These are phyloP conservation scores for Neoaliturus tenellus DNA, from an alignment of 2,888 invertebrate species.

Conservation along the genomic window DNA sequence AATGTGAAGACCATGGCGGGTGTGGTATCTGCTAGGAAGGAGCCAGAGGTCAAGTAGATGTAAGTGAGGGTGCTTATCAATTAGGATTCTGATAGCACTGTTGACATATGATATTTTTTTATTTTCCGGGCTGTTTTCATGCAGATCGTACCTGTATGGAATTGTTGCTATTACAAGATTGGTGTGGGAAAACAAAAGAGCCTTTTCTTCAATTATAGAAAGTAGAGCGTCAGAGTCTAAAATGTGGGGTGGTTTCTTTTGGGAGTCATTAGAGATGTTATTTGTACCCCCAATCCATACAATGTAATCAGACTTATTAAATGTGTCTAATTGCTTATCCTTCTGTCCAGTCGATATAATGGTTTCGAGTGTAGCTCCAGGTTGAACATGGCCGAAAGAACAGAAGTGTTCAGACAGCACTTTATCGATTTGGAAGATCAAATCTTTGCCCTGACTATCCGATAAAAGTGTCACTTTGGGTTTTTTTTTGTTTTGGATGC, in stretches of 20 bases:
- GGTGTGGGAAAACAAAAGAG: neutral
- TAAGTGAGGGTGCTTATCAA: neutral
- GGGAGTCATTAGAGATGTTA: neutral
- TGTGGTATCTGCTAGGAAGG: neutral
- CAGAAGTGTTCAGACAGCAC: neutral
- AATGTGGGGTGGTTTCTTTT: neutral
- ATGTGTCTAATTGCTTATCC: neutral
- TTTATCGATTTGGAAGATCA: neutral
- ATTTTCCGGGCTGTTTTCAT: neutral
- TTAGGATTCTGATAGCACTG: neutral
- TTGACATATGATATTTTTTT: neutral
- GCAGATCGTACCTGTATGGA: neutral
- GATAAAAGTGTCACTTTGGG: neutral
- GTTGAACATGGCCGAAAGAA: neutral
- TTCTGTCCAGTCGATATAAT: neutral
- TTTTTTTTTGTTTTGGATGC: neutral
- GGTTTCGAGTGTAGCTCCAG: neutral
- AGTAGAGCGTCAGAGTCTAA: neutral
- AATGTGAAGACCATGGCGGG: neutral
- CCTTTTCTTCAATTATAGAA: neutral
- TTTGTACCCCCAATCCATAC: slow-evolving; percentile 9
- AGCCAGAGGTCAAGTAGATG: neutral
- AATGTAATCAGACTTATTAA: neutral
- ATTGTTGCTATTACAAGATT: neutral
- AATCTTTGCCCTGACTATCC: neutral